Conservation (phyloP, 2,113 vertebrate species). For the Fulmarus glacialis region DNA sequence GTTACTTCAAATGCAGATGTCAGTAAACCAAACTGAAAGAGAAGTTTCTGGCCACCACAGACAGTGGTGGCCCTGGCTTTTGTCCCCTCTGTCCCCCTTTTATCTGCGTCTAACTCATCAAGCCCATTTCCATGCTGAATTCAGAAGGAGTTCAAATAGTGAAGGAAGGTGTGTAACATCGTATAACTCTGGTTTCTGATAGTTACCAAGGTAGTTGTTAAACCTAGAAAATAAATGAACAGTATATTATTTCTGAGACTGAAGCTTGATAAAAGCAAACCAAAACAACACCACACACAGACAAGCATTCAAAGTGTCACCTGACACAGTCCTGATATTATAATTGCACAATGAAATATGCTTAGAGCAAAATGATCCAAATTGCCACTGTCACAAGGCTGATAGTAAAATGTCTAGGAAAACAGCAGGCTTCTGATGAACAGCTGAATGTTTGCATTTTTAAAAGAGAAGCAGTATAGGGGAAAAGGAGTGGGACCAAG, state of each 20-base stretch:
- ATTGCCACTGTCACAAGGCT: not conserved
- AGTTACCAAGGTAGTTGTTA: constrained; percentile 4
- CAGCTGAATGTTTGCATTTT: not conserved
- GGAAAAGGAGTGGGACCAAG: not conserved
- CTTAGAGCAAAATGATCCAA: constrained; percentile 9
- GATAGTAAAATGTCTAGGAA: not conserved
- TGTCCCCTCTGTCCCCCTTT: not conserved
- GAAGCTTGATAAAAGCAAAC: not conserved
- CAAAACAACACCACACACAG: not conserved
- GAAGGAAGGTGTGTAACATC: not conserved
- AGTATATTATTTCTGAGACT: constrained; percentile 21
- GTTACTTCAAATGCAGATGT: not conserved
- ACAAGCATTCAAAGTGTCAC: not conserved
- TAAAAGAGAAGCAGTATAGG: not conserved
- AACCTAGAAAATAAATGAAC: constrained; percentile 9
- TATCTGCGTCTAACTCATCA: not conserved
- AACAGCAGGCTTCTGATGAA: not conserved
- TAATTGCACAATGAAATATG: constrained; percentile 8
- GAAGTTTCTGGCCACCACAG: rapidly evolving
- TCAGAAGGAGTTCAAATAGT: not conserved
- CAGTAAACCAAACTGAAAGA: not conserved
- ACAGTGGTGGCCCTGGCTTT: not conserved
- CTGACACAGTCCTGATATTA: not conserved
- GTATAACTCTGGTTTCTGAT: not conserved
- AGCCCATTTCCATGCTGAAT: not conserved